Percentiles rank a stretch among this genome's conserved stretches.
Evolutionary conservation across 2,797 vertebrate species (phyloP).

Genomic region (Acrossocheilus wenchowensis): DNA sequence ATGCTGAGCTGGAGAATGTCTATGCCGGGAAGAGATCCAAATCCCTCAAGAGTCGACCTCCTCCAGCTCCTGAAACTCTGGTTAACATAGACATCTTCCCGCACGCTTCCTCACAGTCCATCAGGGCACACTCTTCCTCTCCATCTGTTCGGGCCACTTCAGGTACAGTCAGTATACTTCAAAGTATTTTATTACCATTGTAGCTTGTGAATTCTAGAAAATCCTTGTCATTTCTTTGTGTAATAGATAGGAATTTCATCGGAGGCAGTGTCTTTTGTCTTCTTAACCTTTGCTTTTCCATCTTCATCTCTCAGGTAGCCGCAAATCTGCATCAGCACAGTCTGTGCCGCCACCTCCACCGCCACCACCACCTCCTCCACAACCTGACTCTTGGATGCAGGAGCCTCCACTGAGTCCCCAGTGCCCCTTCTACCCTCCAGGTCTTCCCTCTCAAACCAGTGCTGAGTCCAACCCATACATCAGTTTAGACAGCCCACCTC

Average conservation of each 20-base stretch:
- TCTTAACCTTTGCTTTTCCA: background rate
- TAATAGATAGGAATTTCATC: background rate
- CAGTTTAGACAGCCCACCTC: conserved; percentile 93
- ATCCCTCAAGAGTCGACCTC: conserved; percentile 81
- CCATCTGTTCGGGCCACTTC: conserved; percentile 74
- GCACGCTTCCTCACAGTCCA: conserved; percentile 69
- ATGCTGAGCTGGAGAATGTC: conserved; percentile 92
- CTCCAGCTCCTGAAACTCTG: conserved; percentile 80
- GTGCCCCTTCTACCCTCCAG: conserved; percentile 83
- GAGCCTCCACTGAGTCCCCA: conserved; percentile 82
- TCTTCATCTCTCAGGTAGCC: conserved; percentile 51
- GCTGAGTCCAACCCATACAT: conserved; percentile 95
- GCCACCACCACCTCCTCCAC: conserved; percentile 52
- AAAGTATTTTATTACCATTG: background rate
- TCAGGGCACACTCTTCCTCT: conserved; percentile 68
- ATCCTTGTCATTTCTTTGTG: background rate
- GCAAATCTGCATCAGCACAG: conserved; percentile 43
- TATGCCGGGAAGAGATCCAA: conserved; percentile 86
- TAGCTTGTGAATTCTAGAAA: background rate
- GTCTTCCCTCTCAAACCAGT: conserved; percentile 87
- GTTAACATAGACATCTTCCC: conserved; percentile 75
- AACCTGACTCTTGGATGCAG: conserved; percentile 55
- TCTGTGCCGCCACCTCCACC: conserved; percentile 51
- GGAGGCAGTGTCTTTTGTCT: background rate
- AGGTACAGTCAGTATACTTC: conserved; percentile 67